Percentiles rank a stretch among this genome's conserved stretches.
These are phyloP conservation scores for Meles meles DNA, from an alignment of 2,113 vertebrate genomes.

Conservation along the genomic window DNA sequence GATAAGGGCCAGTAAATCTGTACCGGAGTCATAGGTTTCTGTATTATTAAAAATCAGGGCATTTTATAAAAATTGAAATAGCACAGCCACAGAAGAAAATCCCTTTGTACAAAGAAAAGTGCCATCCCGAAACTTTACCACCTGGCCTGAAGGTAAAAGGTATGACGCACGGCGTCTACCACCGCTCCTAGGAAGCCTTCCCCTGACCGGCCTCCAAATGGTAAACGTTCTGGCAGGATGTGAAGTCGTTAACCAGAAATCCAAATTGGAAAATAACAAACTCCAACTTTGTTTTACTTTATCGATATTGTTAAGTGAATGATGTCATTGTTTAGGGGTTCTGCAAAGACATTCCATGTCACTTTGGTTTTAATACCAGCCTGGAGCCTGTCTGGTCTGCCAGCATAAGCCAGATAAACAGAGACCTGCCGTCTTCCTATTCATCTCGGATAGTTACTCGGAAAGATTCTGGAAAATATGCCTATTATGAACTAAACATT, in stretches of 20 bases:
- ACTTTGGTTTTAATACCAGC: conserved; percentile 89
- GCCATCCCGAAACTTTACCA: not conserved
- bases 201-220: not conserved
- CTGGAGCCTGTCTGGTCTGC: conserved; percentile 91
- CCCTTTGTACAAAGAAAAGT: not conserved
- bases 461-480: conserved; percentile 82
- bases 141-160: not conserved
- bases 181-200: not conserved
- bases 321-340: conserved; percentile 91
- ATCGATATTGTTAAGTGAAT: conserved; percentile 86
- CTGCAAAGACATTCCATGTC: conserved; percentile 88
- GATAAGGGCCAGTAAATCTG: not conserved
- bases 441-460: conserved; percentile 83
- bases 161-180: not conserved
- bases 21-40: not conserved
- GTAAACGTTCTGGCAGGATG: conserved; percentile 42
- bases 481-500: conserved; percentile 82
- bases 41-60: not conserved
- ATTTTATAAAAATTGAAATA: not conserved
- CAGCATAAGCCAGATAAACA: conserved; percentile 91
- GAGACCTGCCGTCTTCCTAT: conserved; percentile 82
- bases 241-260: conserved; percentile 73
- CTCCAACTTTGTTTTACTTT: conserved; percentile 79
- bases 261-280: conserved; percentile 77
- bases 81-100: not conserved